A percentile compares a stretch with the other conserved stretches of the same genome.
Evolutionary conservation across 2,113 vertebrate genomes (phyloP).

Genomic region (Apeltes quadracus): DNA sequence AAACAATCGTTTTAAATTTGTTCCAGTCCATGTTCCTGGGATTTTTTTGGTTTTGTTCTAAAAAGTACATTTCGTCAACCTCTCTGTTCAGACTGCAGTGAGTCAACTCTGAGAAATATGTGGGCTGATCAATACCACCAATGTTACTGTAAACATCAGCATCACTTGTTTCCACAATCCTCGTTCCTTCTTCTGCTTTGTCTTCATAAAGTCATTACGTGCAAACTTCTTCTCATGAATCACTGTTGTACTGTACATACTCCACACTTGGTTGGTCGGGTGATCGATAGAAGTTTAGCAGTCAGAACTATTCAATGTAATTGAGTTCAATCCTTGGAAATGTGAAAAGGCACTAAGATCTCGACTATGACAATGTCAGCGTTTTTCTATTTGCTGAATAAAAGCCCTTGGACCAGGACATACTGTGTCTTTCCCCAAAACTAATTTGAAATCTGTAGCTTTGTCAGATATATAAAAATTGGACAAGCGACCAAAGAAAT

Average conservation of each 20-base stretch:
- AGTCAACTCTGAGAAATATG: conserved; percentile 42
- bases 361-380: conserved; percentile 11
- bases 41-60: conserved; percentile 10
- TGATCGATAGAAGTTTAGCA: conserved; percentile 28
- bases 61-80: conserved; percentile 5
- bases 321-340: conserved; percentile 18
- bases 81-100: conserved; percentile 30
- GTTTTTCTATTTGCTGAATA: conserved; percentile 9
- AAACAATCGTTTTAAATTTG: conserved; percentile 7
- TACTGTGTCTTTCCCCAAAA: conserved; percentile 3
- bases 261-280: not conserved
- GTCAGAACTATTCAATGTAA: conserved; percentile 46
- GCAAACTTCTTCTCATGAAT: conserved; percentile 20
- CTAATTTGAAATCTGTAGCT: not conserved
- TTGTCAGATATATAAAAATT: not conserved
- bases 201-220: conserved; percentile 4
- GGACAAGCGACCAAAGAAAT: not conserved
- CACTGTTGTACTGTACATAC: conserved; percentile 16
- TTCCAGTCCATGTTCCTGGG: not conserved
- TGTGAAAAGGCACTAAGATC: not conserved
- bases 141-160: conserved; percentile 24
- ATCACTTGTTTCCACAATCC: conserved; percentile 3
- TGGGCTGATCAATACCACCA: conserved; percentile 31
- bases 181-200: conserved; percentile 2
- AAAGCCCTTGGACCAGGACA: not conserved